phyloP scores from a whole-genome alignment of 2,888 invertebrate genomes.

The Meteorus colon region DNA sequence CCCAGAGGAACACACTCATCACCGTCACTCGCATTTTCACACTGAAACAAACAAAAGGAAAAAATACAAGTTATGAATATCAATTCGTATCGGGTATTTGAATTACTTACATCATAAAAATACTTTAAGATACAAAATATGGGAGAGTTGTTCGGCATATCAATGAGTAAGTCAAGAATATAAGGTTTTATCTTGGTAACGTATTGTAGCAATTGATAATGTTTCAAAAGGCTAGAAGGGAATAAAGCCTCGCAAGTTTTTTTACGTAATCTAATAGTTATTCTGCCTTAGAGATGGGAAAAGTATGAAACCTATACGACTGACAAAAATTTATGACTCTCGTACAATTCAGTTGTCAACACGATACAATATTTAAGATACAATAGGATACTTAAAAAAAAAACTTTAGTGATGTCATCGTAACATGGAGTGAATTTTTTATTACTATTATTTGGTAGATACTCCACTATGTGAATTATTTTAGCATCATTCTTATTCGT shows the following conservation, averaged over 20 bases:
- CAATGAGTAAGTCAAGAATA: neutral
- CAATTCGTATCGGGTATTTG: neutral
- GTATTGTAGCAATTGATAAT: neutral
- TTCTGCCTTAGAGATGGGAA: neutral
- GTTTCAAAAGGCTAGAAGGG: neutral
- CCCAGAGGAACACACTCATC: slow-evolving; percentile 57
- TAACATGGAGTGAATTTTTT: slow-evolving; percentile 57
- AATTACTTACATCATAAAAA: neutral
- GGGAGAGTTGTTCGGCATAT: neutral
- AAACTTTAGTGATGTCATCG: neutral
- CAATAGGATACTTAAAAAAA: neutral
- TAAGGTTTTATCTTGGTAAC: neutral
- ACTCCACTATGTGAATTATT: slow-evolving; percentile 45
- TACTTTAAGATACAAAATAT: neutral
- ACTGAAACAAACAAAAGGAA: slow-evolving; percentile 62
- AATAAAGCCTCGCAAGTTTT: neutral
- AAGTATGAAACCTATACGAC: neutral
- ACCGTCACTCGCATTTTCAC: slow-evolving; percentile 66
- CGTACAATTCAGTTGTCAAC: neutral
- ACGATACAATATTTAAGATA: neutral
- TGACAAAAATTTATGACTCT: neutral
- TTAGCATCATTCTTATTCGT: slow-evolving; percentile 59
- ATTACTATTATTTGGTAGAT: slow-evolving; percentile 53
- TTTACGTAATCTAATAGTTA: neutral
- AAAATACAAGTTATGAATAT: neutral